Evolutionary conservation across 2,113 vertebrate genomes (phyloP).

Genomic region (Pterocles orientalis): DNA sequence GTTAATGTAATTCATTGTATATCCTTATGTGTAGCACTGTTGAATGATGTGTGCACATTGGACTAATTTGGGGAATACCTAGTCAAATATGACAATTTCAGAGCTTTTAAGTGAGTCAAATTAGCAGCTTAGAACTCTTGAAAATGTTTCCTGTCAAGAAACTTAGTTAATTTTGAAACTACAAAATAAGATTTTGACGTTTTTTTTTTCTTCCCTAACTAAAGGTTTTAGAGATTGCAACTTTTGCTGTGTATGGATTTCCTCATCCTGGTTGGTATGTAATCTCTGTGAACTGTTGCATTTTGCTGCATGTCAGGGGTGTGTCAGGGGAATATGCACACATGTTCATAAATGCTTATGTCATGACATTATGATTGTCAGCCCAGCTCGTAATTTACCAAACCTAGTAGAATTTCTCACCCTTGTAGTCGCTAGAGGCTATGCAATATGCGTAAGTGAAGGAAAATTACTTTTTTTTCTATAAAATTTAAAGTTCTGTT

Average conservation of each 20-base stretch:
- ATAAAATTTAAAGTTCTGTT: no score
- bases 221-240: conserved; percentile 85
- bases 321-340: neutral
- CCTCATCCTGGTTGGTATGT: conserved; percentile 83
- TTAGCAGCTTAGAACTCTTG: neutral
- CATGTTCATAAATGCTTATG: fast-evolving
- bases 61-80: neutral
- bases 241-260: conserved; percentile 81
- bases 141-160: neutral
- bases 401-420: neutral
- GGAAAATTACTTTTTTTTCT: neutral
- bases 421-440: neutral
- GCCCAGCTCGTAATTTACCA: neutral
- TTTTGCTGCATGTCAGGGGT: neutral
- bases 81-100: neutral
- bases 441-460: neutral
- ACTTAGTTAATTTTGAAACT: neutral
- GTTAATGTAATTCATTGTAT: neutral
- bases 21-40: neutral
- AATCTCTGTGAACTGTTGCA: neutral
- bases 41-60: neutral
- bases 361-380: neutral
- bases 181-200: neutral
- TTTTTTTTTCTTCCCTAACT: neutral
- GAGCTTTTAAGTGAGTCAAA: neutral